Conservation (phyloP, 2,797 vertebrate species). For the Taeniopygia guttata region DNA sequence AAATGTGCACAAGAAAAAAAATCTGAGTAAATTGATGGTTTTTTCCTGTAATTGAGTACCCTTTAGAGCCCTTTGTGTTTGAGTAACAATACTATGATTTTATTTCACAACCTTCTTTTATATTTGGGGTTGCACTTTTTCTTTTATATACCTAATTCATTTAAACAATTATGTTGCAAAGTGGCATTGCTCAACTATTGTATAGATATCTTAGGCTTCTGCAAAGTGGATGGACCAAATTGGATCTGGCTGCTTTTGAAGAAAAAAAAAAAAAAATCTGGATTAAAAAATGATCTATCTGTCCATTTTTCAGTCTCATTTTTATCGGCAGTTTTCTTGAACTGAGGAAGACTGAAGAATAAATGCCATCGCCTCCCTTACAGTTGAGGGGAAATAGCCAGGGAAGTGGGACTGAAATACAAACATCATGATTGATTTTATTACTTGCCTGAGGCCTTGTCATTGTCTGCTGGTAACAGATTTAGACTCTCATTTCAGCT, state of each 20-base stretch:
- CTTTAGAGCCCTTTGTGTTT: neutral
- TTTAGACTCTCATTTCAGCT: neutral
- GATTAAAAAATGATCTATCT: neutral
- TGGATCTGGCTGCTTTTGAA: neutral
- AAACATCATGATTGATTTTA: neutral
- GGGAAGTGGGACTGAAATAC: neutral
- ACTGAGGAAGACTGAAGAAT: neutral
- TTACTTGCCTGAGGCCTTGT: neutral
- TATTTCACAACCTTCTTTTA: neutral
- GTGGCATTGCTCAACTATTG: neutral
- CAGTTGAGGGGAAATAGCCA: neutral
- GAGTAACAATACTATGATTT: neutral
- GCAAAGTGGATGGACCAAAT: neutral
- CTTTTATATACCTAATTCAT: neutral
- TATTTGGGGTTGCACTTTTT: neutral
- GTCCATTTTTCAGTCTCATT: neutral
- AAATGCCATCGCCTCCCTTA: neutral
- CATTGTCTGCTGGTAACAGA: neutral
- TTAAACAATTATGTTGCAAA: neutral
- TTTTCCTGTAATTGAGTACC: neutral
- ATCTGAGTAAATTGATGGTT: neutral
- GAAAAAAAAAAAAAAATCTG: neutral
- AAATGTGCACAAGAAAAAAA: neutral
- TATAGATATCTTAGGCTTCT: neutral
- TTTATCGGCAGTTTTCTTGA: neutral